phyloP scores from a whole-genome alignment of 2,797 vertebrate species.

The Alfaro cultratus region DNA sequence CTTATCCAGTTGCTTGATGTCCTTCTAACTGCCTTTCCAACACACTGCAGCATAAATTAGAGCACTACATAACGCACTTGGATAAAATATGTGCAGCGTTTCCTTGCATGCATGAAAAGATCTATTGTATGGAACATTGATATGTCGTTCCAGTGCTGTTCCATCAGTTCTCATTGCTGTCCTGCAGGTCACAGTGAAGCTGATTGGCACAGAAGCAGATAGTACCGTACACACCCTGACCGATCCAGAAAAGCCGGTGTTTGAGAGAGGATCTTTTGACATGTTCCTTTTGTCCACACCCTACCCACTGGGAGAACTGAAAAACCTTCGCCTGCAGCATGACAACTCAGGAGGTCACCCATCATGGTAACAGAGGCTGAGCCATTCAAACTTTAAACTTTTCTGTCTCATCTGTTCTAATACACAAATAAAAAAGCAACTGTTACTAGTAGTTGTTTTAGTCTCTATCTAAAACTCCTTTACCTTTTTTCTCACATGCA shows the following conservation, averaged over 20 bases:
- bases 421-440: neutral
- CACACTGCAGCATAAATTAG: no score
- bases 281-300: conserved; percentile 83
- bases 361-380: conserved; percentile 72
- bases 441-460: neutral
- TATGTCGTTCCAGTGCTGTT: neutral
- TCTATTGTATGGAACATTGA: neutral
- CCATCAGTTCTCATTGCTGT: conserved; percentile 3
- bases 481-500: neutral
- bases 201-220: conserved; percentile 81
- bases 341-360: conserved; percentile 82
- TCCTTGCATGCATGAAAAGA: no score
- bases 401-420: neutral
- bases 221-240: conserved; percentile 78
- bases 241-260: conserved; percentile 81
- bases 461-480: neutral
- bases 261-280: conserved; percentile 83
- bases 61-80: no score
- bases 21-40: no score
- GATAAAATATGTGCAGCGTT: no score
- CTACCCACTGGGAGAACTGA: conserved; percentile 82
- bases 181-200: conserved; percentile 75
- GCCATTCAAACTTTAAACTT: neutral
- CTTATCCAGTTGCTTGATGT: no score
- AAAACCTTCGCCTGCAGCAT: conserved; percentile 82